Percentiles rank a stretch among this genome's conserved stretches.
These are phyloP conservation scores for Dinomys branickii DNA, from an alignment of 2,113 vertebrate species.

Conservation along the genomic window DNA sequence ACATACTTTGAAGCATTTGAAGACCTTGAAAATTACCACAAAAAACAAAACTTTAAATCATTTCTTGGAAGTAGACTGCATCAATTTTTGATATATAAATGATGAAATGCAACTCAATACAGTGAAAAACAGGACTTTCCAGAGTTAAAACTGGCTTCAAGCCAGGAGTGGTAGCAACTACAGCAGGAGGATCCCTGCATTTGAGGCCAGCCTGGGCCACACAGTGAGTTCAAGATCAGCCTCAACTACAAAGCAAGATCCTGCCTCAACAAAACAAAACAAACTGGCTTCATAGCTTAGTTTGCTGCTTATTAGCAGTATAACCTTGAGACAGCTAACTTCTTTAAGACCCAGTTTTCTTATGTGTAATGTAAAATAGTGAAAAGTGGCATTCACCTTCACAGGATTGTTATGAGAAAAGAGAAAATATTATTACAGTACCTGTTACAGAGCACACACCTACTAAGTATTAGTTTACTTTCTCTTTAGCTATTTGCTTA, in stretches of 20 bases:
- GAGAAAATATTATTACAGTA: background rate
- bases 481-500: background rate
- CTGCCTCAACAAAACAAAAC: background rate
- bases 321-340: background rate
- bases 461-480: background rate
- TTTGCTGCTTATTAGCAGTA: background rate
- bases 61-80: background rate
- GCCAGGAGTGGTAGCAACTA: background rate
- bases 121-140: background rate
- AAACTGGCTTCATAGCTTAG: background rate
- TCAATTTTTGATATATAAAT: conserved; percentile 15
- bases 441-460: background rate
- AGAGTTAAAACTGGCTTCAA: conserved; percentile 11
- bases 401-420: background rate
- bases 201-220: background rate
- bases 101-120: background rate
- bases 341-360: background rate
- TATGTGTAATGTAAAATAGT: background rate
- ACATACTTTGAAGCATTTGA: conserved; percentile 12
- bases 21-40: conserved; percentile 62
- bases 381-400: background rate
- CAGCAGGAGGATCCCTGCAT: background rate
- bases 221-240: background rate
- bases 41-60: conserved; percentile 37
- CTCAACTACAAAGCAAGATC: background rate